phyloP scores from a whole-genome alignment of 2,888 invertebrate genomes.

The Subacronicta megacephala region DNA sequence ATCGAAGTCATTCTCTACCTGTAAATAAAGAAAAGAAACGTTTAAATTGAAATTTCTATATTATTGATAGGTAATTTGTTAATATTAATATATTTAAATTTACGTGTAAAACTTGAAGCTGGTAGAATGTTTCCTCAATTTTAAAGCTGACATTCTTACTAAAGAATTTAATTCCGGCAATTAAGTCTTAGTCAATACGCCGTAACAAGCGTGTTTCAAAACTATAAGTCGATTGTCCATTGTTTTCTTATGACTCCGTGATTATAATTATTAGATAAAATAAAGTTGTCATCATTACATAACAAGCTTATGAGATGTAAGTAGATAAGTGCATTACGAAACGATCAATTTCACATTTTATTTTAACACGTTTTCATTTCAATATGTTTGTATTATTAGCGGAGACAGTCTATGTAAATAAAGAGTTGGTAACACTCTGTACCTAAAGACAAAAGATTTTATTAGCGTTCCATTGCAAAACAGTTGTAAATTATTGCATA shows the following conservation, averaged over 20 bases:
- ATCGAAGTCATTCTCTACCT: slow-evolving; percentile 87
- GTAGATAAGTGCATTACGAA: slow-evolving; percentile 29
- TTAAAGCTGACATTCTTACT: slow-evolving; percentile 16
- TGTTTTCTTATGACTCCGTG: slow-evolving; percentile 4
- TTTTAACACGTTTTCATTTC: slow-evolving; percentile 4
- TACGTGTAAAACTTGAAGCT: not conserved
- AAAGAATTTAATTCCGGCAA: slow-evolving; percentile 31
- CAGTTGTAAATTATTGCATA: slow-evolving; percentile 42
- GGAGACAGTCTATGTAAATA: slow-evolving; percentile 7
- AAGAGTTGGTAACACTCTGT: not conserved
- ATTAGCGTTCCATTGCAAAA: slow-evolving; percentile 26
- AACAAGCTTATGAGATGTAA: slow-evolving; percentile 16
- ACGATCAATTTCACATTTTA: slow-evolving; percentile 23
- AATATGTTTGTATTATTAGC: slow-evolving; percentile 14
- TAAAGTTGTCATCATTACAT: slow-evolving; percentile 24
- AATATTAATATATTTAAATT: too few relatives aligned
- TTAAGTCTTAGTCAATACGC: slow-evolving; percentile 12
- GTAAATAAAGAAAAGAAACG: slow-evolving; percentile 66
- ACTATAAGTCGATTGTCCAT: slow-evolving; percentile 28
- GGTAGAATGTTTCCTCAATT: slow-evolving; percentile 16
- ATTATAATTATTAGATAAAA: slow-evolving; percentile 17
- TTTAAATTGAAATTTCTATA: not conserved
- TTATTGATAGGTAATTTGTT: too few relatives aligned
- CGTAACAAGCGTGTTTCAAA: slow-evolving; percentile 13
- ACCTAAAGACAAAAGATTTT: slow-evolving; percentile 9